phyloP scores from a whole-genome alignment of 2,113 vertebrate genomes.

The Rutilus rutilus region DNA sequence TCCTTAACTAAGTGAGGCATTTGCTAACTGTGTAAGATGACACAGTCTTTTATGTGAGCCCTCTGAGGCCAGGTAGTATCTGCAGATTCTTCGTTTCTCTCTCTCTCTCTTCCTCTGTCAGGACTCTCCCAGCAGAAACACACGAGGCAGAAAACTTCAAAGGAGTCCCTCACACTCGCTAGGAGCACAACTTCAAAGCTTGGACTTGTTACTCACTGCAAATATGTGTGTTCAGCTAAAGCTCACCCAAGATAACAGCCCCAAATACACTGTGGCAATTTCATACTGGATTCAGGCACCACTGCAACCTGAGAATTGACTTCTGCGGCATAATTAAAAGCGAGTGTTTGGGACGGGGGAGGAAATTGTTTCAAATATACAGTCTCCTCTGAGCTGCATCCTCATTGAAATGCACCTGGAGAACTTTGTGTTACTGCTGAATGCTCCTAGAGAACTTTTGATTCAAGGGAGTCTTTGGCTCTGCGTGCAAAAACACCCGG shows the following conservation, averaged over 20 bases:
- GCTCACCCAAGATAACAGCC: constrained; percentile 60
- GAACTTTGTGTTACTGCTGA: constrained; percentile 16
- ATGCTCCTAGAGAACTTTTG: neutral
- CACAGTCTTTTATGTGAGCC: constrained; percentile 60
- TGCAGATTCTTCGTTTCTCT: constrained; percentile 44
- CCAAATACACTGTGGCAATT: constrained; percentile 65
- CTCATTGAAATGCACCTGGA: constrained; percentile 42
- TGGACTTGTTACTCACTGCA: constrained; percentile 63
- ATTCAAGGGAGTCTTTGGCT: neutral
- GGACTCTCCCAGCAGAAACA: constrained; percentile 60
- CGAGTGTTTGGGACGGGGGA: constrained; percentile 47
- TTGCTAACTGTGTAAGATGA: constrained; percentile 51
- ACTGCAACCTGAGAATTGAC: constrained; percentile 64
- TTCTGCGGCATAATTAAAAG: constrained; percentile 62
- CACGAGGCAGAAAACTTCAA: constrained; percentile 66
- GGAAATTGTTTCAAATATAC: constrained; percentile 53
- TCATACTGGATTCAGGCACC: constrained; percentile 58
- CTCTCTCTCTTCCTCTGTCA: constrained; percentile 47
- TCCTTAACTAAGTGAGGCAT: constrained; percentile 45
- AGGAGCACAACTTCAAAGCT: constrained; percentile 67
- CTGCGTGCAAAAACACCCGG: neutral
- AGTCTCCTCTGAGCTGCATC: constrained; percentile 43
- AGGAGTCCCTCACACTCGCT: constrained; percentile 57
- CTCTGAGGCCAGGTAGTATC: constrained; percentile 56
- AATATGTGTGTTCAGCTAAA: constrained; percentile 70